These are phyloP conservation scores for Pseudocheirus occidentalis DNA, from an alignment of 2,797 vertebrate species.

Conservation along the genomic window DNA sequence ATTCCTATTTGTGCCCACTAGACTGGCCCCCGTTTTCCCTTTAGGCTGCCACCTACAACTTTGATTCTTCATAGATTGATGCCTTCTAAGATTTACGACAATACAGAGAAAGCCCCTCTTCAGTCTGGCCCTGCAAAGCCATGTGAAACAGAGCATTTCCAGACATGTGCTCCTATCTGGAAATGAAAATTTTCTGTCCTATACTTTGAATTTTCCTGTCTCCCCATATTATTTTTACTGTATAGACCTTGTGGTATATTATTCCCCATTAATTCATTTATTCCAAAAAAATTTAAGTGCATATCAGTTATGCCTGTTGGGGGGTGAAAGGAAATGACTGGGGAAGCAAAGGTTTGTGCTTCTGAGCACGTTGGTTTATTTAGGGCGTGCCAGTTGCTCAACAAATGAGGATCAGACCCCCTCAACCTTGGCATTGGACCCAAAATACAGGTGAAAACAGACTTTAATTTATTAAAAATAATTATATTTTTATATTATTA, in stretches of 20 bases:
- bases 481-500: no score
- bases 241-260: background rate
- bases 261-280: background rate
- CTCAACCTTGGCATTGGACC: background rate
- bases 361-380: background rate
- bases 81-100: no score
- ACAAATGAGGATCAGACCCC: background rate
- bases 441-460: background rate
- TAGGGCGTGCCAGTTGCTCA: background rate
- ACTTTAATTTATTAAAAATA: background rate
- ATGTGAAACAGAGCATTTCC: no score
- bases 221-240: background rate
- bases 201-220: no score
- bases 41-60: no score
- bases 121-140: no score
- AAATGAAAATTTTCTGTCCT: no score
- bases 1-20: no score
- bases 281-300: background rate
- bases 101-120: no score
- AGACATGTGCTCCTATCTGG: no score
- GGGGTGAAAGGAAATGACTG: background rate
- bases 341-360: background rate
- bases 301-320: background rate
- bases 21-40: no score
- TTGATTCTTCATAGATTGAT: no score